phyloP scores from a whole-genome alignment of 2,888 invertebrate genomes.

The Apodemia arnacis region DNA sequence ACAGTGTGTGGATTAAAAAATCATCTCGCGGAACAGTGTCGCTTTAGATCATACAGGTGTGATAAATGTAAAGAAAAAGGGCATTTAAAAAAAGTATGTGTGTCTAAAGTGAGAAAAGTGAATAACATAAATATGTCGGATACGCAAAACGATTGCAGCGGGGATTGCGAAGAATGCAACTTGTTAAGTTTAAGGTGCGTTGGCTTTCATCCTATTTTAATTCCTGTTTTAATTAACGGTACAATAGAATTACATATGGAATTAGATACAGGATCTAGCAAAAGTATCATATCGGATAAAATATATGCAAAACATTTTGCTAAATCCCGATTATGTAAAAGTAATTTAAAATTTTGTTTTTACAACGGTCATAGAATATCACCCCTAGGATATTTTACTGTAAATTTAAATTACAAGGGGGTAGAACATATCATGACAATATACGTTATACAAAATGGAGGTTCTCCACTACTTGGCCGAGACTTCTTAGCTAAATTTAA shows the following conservation, averaged over 20 bases:
- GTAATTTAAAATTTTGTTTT: slow-evolving; percentile 72
- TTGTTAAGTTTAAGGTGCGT: slow-evolving; percentile 74
- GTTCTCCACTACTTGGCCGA: slow-evolving; percentile 61
- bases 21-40: slow-evolving; percentile 25
- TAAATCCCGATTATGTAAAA: slow-evolving; percentile 12
- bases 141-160: neutral
- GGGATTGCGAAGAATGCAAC: slow-evolving; percentile 61
- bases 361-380: slow-evolving; percentile 79
- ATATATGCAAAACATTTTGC: too few species aligned
- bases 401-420: slow-evolving; percentile 37
- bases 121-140: neutral
- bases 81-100: slow-evolving; percentile 76
- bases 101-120: neutral
- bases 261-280: slow-evolving; percentile 71
- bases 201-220: slow-evolving; percentile 43
- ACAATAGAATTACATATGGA: slow-evolving; percentile 53
- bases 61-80: slow-evolving; percentile 73
- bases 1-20: neutral
- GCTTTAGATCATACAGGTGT: slow-evolving; percentile 8
- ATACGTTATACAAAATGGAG: slow-evolving; percentile 74
- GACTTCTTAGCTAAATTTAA: slow-evolving; percentile 72
- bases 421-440: slow-evolving; percentile 46
- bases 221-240: slow-evolving; percentile 41
- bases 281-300: slow-evolving; percentile 47
- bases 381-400: slow-evolving; percentile 66